Evolutionary conservation across 2,113 vertebrate species (phyloP).

Genomic region (Archilochus colubris): DNA sequence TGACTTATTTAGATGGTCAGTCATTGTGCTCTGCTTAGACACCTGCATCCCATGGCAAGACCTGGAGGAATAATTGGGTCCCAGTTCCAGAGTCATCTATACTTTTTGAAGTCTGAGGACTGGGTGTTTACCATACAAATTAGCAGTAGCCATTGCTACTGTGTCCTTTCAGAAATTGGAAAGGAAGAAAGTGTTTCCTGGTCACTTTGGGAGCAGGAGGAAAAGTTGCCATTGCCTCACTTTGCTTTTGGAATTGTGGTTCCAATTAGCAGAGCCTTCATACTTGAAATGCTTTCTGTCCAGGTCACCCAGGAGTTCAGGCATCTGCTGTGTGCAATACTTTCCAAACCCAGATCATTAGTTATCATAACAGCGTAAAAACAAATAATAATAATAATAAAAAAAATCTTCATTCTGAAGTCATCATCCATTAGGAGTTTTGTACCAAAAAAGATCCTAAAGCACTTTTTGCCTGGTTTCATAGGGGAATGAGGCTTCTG

Average conservation of each 20-base stretch:
- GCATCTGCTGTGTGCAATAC: neutral
- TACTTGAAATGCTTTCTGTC: conserved; percentile 7
- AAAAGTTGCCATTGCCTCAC: neutral
- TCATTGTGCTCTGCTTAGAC: neutral
- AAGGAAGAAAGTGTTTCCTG: neutral
- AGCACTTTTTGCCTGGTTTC: neutral
- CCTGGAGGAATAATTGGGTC: conserved; percentile 11
- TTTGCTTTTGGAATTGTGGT: neutral
- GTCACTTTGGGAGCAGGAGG: conserved; percentile 4
- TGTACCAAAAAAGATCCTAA: neutral
- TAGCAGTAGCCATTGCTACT: neutral
- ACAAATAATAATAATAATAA: neutral
- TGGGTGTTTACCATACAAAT: neutral
- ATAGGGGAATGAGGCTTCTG: neutral
- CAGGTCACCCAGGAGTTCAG: neutral
- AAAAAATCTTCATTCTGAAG: neutral
- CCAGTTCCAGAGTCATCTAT: neutral
- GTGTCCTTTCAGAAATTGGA: neutral
- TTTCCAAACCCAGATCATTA: neutral
- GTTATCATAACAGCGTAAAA: neutral
- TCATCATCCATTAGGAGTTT: neutral
- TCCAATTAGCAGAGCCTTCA: conserved; percentile 9
- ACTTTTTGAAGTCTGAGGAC: neutral
- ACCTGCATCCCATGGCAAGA: neutral
- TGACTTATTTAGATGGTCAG: conserved; percentile 30